Conservation (phyloP, 2,113 vertebrate genomes). For the Rhea pennata region DNA sequence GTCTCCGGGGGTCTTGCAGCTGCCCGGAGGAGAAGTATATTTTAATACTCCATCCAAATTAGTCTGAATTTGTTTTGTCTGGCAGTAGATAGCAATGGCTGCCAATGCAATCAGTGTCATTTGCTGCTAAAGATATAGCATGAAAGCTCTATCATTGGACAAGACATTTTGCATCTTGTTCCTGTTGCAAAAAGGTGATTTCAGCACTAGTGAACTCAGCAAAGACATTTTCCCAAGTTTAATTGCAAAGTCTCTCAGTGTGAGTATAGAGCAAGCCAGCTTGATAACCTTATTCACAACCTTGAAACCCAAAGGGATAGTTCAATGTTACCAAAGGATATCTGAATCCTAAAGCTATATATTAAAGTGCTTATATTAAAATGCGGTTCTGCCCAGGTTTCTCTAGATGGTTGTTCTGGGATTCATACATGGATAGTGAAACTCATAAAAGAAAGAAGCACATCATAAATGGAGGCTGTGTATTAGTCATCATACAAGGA, state of each 20-base stretch:
- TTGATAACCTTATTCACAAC: conserved; percentile 23
- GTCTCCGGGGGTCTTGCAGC: not conserved
- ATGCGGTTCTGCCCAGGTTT: not conserved
- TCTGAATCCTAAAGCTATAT: not conserved
- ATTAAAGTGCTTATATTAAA: conserved; percentile 9
- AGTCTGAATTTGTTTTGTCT: conserved; percentile 43
- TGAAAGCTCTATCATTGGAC: conserved; percentile 38
- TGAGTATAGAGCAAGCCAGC: not conserved
- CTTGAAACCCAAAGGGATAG: conserved; percentile 22
- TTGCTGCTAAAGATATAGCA: conserved; percentile 30
- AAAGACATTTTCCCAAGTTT: not conserved
- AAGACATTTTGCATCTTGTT: conserved; percentile 34
- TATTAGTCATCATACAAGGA: not conserved
- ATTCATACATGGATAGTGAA: not conserved
- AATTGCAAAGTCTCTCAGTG: not conserved
- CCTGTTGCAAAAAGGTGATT: not conserved
- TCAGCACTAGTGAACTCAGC: conserved; percentile 1
- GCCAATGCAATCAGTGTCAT: conserved; percentile 27
- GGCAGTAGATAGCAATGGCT: not conserved
- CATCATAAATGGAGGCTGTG: not conserved
- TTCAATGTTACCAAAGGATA: not conserved
- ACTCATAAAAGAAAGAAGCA: not conserved
- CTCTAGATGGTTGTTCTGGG: conserved; percentile 19
- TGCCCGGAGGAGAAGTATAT: conserved; percentile 33
- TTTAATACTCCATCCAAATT: conserved; percentile 44